Percentiles rank a stretch among this genome's conserved stretches.
These are phyloP conservation scores for Echiichthys vipera DNA, from an alignment of 2,797 vertebrate species.

Conservation along the genomic window DNA sequence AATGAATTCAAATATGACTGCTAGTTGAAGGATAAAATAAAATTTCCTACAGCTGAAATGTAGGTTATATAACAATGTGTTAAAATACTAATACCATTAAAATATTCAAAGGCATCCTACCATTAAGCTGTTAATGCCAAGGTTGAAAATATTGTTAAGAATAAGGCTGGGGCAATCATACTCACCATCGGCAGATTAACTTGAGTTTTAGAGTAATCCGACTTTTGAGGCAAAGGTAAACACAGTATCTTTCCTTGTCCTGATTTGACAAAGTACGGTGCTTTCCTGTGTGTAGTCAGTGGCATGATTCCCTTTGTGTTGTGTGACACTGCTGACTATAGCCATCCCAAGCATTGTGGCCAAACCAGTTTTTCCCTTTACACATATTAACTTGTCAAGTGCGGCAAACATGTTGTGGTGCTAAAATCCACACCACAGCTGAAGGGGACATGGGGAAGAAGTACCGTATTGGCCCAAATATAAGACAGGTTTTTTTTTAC, in stretches of 20 bases:
- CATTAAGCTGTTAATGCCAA: background rate
- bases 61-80: too few relatives aligned
- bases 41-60: too few relatives aligned
- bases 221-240: background rate
- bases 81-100: background rate
- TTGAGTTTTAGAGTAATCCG: background rate
- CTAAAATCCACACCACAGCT: constrained; percentile 28
- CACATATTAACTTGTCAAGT: constrained; percentile 18
- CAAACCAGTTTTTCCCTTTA: constrained; percentile 45
- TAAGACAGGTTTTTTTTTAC: too few relatives aligned
- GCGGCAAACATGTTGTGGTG: background rate
- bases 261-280: background rate
- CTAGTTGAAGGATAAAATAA: background rate
- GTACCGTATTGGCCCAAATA: too few relatives aligned
- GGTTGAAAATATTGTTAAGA: background rate
- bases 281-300: background rate
- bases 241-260: background rate
- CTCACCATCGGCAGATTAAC: constrained; percentile 7
- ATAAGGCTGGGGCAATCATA: background rate
- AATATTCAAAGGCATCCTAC: background rate
- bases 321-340: background rate
- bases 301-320: constrained; percentile 6
- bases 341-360: background rate
- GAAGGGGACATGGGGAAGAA: constrained; percentile 14
- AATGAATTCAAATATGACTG: background rate